Base-by-base conservation (phyloP, 2,797 vertebrate species). In the Acipenser transmontanus region DNA sequence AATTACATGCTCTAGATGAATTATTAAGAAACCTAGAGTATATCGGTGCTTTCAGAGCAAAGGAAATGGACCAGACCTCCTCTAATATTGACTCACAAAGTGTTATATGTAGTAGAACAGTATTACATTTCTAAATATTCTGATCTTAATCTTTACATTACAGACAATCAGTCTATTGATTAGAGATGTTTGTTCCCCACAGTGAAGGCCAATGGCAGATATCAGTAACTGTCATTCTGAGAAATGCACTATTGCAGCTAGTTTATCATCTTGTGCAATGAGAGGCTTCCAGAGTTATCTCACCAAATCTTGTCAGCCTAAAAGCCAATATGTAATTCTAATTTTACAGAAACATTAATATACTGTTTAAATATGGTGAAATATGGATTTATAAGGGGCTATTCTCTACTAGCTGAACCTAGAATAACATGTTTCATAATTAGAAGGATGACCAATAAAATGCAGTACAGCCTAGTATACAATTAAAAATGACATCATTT, bases 121-220 rank as follows among this genome's bases (percentile, higher is more conserved):
- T 80, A 87, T 87, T 84, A 86, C 80, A 85, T 83, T 86, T 34
- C 85, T 80, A 87, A 85, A 81, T 87, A 87, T 84, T 84, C 76
- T 78, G 76, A 85, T 85, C 69, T 78, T 81, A 84, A 84, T 88
- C 83, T 87, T 84, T 83, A 78, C 77, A 80, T 86, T 87, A 77
- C 50, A 61, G 69, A 64, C 75, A 84, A 72, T 76, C 70, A 69
- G 63, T 54, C 70, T 87, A 90, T 87, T 85, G 86, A 90, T 88
- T 85, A 73, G 47, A 73, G 50, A 68, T 72, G 59, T 80, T 34
- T 34, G 2, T 34, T 80, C 80, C 73, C 70, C 80, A 70, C 73
- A 66, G 70, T 59, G 69, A 86, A 82, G 65, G 62, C 71, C 74
- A 75, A 85, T 86, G 85, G 67, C 74, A 78, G 73, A 67, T 74